Percentiles rank a stretch among this genome's conserved stretches.
Evolutionary conservation across 2,113 vertebrate species (phyloP).

Genomic region (Cyphomyrus discorhynchus): DNA sequence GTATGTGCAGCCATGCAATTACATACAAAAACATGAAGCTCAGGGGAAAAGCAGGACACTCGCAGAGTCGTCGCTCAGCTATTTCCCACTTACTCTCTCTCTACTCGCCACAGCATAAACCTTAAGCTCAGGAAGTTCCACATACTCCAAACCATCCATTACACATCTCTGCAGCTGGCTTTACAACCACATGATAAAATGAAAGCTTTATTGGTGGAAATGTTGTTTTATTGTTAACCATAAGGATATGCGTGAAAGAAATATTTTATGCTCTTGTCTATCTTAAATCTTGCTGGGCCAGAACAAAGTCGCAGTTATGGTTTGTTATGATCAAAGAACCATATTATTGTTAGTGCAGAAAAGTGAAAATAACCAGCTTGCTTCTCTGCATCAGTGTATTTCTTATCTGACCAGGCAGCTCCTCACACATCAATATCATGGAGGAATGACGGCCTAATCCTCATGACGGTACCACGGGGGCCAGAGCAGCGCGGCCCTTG

Average conservation of each 20-base stretch:
- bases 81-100: background rate
- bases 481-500: background rate
- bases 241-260: background rate
- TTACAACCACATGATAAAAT: background rate
- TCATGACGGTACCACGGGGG: background rate
- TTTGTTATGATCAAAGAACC: background rate
- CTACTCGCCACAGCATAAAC: background rate
- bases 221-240: background rate
- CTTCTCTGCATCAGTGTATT: background rate
- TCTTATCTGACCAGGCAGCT: background rate
- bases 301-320: background rate
- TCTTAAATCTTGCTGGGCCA: background rate
- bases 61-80: background rate
- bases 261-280: background rate
- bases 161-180: background rate
- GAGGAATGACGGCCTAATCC: background rate
- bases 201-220: background rate
- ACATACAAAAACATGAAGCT: background rate
- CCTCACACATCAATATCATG: background rate
- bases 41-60: background rate
- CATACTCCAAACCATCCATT: background rate
- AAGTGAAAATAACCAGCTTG: background rate
- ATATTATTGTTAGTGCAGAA: background rate
- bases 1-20: background rate
- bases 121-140: background rate